Base-by-base conservation (phyloP, 2,888 invertebrate species). In the Plemyria rubiginata region DNA sequence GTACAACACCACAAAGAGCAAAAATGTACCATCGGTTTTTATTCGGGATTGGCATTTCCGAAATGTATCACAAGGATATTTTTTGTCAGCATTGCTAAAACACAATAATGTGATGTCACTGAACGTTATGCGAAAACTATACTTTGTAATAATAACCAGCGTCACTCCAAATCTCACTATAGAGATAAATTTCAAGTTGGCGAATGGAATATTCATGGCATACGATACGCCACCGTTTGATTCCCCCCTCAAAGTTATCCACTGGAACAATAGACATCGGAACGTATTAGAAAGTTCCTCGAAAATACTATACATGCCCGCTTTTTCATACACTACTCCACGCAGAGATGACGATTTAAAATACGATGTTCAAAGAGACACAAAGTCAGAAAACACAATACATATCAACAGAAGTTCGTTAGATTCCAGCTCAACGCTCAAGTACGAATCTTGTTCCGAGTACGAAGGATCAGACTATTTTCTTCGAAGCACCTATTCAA, bases 71-170 rank as follows among this genome's bases (percentile, higher is more conserved):
- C 80, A 82, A 62, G 82, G 79, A 28, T 74, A 74, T 60, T 57
- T 78, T 16, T 13, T 83, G 16, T 72, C 66, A 22, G 61, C 67
- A 50, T n/a, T 82, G 16, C 64, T 82, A 13, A 73, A 56, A 60
- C 73, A 68, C 29, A 53, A 54, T 22, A 71, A 79, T n/a, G 50
- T 78, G 6, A 67, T 56, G 15, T 72, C 70, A 11, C 58, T 83
- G n/a, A 75, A 72, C 54, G 38, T 72, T 49, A 75, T 79, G 68
- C 72, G 67, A 55, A 74, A 77, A 12, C 54, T 74, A n/a, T 79
- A 80, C 67, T 79, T 77, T 61, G 72, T 82, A 4, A 66, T 82
- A 38, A 75, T 80, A 22, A 74, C 70, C 5, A 73, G 68, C 15
- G 60, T 45, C 5, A 62, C 65, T n/a, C 60, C 66, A 13, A 71